Evolutionary conservation across 2,888 invertebrate species (phyloP).

Genomic region (Ferrisia virgata): DNA sequence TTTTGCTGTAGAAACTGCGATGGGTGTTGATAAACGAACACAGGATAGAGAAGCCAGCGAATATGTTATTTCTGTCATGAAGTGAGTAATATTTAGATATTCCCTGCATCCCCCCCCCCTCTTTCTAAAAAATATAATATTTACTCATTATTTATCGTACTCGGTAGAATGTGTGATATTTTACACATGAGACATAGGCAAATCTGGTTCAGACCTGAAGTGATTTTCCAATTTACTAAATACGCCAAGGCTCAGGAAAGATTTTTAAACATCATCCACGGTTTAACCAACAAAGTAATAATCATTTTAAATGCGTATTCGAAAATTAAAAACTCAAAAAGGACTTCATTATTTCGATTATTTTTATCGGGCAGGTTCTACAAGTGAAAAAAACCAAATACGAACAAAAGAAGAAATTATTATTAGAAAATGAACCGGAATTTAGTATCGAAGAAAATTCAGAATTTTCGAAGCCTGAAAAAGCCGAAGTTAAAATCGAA

Average conservation of each 20-base stretch:
- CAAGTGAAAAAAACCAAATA: slow-evolving; percentile 73
- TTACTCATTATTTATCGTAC: not conserved
- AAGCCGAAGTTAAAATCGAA: slow-evolving; percentile 49
- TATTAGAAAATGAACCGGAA: slow-evolving; percentile 41
- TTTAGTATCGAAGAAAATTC: slow-evolving; percentile 52
- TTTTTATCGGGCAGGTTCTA: slow-evolving; percentile 57
- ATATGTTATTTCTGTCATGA: slow-evolving; percentile 85
- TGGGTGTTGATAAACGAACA: slow-evolving; percentile 80
- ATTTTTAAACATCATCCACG: slow-evolving; percentile 72
- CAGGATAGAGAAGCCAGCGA: slow-evolving; percentile 79
- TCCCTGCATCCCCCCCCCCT: too few relatives aligned
- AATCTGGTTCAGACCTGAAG: slow-evolving; percentile 72
- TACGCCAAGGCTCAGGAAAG: slow-evolving; percentile 73
- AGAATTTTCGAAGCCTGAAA: slow-evolving; percentile 51
- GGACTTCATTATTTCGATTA: not conserved
- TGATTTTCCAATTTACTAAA: slow-evolving; percentile 72
- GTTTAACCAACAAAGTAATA: slow-evolving; percentile 70
- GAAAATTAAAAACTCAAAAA: not conserved
- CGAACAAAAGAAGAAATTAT: slow-evolving; percentile 57
- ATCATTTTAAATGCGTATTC: not conserved
- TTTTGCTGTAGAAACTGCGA: slow-evolving; percentile 68
- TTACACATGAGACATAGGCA: slow-evolving; percentile 78
- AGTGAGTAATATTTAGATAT: slow-evolving; percentile 58
- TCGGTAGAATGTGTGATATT: slow-evolving; percentile 72
- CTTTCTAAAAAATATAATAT: too few relatives aligned